These are phyloP conservation scores for Chaetodon trifasciatus DNA, from an alignment of 2,797 vertebrate species.

Conservation along the genomic window DNA sequence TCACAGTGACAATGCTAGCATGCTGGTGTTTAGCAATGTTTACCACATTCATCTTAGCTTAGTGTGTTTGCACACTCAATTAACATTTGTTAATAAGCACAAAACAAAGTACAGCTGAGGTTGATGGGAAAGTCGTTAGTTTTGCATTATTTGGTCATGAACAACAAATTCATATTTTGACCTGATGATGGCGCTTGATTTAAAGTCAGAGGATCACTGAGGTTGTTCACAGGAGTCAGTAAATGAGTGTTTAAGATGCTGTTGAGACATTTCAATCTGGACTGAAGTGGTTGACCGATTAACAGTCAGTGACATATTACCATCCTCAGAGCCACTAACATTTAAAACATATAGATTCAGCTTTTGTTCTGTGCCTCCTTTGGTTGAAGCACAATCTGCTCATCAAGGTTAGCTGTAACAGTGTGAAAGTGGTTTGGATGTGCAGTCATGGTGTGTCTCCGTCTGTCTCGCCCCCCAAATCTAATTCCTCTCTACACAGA, in stretches of 20 bases:
- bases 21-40: too few species aligned
- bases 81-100: neutral
- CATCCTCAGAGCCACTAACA: neutral
- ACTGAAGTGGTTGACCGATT: neutral
- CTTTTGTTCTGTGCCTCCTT: neutral
- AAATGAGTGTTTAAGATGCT: neutral
- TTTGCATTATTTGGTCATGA: neutral
- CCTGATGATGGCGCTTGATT: neutral
- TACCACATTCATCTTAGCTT: too few species aligned
- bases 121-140: neutral
- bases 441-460: conserved; percentile 8
- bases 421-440: neutral
- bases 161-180: neutral
- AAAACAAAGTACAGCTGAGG: neutral
- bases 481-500: conserved; percentile 35
- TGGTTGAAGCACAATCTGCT: neutral
- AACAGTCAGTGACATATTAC: neutral
- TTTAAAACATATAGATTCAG: neutral
- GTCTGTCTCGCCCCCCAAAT: conserved; percentile 50
- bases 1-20: too few species aligned
- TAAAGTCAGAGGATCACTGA: neutral
- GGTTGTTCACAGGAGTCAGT: neutral
- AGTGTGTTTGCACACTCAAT: too few species aligned
- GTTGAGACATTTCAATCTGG: neutral
- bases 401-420: neutral